Percentiles rank a stretch among this genome's conserved stretches.
phyloP scores from a whole-genome alignment of 2,888 invertebrate genomes.

The Orthosia incerta region DNA sequence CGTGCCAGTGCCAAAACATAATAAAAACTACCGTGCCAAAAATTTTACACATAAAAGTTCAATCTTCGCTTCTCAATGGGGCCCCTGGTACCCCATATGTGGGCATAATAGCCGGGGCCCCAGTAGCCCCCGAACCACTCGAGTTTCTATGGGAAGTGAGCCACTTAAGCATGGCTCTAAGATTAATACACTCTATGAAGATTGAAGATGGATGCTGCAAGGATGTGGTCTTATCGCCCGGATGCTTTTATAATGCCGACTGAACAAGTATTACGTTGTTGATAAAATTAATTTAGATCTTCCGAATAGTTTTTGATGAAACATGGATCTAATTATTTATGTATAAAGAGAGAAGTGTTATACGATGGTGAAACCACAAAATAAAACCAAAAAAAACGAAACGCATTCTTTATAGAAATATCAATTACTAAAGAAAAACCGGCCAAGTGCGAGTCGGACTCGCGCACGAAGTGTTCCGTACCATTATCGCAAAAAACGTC shows the following conservation, averaged over 20 bases:
- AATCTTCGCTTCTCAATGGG: constrained; percentile 25
- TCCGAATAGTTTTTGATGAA: constrained; percentile 7
- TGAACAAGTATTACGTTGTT: constrained; percentile 18
- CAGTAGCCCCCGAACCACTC: constrained; percentile 56
- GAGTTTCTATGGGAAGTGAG: constrained; percentile 63
- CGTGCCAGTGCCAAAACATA: constrained; percentile 16
- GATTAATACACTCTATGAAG: constrained; percentile 66
- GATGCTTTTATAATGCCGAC: constrained; percentile 46
- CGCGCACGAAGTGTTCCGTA: too few species aligned
- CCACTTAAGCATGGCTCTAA: constrained; percentile 61
- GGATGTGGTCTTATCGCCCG: constrained; percentile 45
- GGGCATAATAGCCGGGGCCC: constrained; percentile 49
- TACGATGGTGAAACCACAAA: too few species aligned
- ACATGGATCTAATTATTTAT: not conserved
- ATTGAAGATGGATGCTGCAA: constrained; percentile 58
- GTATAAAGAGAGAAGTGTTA: too few species aligned
- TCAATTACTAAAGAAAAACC: too few species aligned
- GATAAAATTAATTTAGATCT: constrained; percentile 29
- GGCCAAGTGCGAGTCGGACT: too few species aligned
- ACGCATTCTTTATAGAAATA: too few species aligned
- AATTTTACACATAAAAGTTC: constrained; percentile 15
- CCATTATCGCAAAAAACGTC: too few species aligned
- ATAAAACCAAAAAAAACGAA: too few species aligned
- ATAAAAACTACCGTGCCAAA: constrained; percentile 9
- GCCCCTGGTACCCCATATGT: constrained; percentile 44